phyloP scores from a whole-genome alignment of 2,113 vertebrate species.

The Psophia crepitans region DNA sequence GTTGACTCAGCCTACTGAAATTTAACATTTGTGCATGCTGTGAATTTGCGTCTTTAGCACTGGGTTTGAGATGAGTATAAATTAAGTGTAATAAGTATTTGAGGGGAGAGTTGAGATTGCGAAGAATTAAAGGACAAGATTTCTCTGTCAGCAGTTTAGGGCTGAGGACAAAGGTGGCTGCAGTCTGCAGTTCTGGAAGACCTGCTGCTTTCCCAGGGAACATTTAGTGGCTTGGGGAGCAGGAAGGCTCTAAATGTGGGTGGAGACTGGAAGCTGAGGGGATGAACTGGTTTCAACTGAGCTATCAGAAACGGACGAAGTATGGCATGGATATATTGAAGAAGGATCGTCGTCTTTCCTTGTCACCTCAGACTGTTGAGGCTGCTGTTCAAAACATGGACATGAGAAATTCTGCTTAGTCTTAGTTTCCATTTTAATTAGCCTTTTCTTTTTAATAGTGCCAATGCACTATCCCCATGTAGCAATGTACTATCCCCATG shows the following conservation, averaged over 20 bases:
- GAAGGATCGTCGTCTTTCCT: background rate
- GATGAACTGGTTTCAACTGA: background rate
- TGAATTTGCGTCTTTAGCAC: background rate
- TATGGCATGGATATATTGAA: background rate
- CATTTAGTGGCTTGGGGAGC: background rate
- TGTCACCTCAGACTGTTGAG: background rate
- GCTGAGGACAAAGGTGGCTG: background rate
- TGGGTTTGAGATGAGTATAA: background rate
- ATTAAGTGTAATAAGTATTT: background rate
- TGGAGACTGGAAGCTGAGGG: background rate
- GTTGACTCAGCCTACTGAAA: constrained; percentile 35
- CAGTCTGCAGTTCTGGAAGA: background rate
- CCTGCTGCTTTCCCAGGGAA: background rate
- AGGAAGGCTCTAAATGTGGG: background rate
- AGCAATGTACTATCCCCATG: constrained; percentile 23
- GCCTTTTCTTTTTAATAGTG: background rate
- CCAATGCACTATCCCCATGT: background rate
- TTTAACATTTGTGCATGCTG: background rate
- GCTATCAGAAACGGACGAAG: background rate
- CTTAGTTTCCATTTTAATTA: constrained; percentile 19
- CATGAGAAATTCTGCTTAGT: background rate
- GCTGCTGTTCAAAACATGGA: background rate
- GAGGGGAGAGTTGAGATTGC: background rate
- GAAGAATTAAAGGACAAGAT: background rate
- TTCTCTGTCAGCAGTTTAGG: background rate